Percentiles rank a stretch among this genome's conserved stretches.
phyloP scores from a whole-genome alignment of 2,797 vertebrate species.

The Crypturellus tataupa region DNA sequence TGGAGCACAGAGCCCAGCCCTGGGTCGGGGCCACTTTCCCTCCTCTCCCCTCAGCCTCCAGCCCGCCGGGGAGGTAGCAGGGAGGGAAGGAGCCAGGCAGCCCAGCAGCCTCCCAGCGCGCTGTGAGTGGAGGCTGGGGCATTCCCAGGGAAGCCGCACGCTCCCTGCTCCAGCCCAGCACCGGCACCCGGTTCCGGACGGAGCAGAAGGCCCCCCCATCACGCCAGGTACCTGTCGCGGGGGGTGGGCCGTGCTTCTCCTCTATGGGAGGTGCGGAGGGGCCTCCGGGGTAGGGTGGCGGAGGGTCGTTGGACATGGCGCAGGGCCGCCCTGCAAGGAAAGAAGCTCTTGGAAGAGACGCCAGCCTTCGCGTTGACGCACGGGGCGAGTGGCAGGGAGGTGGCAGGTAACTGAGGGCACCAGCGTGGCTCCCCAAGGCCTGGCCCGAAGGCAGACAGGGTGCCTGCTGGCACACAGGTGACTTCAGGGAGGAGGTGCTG shows the following conservation, averaged over 20 bases:
- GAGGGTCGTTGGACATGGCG: slow-evolving; percentile 93
- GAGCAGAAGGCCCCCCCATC: not conserved
- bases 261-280: slow-evolving; percentile 92
- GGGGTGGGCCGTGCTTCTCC: slow-evolving; percentile 90
- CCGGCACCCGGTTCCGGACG: fast-evolving
- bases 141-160: fast-evolving
- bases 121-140: not conserved
- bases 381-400: fast-evolving
- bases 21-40: not conserved
- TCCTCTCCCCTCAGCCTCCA: not conserved
- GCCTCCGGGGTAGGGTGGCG: slow-evolving; percentile 95
- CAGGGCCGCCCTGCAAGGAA: slow-evolving; percentile 48
- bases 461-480: too few relatives aligned
- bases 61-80: fast-evolving
- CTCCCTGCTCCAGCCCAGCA: not conserved
- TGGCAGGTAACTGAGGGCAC: fast-evolving
- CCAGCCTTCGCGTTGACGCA: fast-evolving
- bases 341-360: not conserved
- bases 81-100: fast-evolving
- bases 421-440: not conserved
- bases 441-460: not conserved
- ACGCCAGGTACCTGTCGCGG: slow-evolving; percentile 81
- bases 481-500: too few relatives aligned
- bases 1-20: not conserved
- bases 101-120: fast-evolving